phyloP scores from a whole-genome alignment of 2,888 invertebrate genomes.

The Neoscelio sp. region DNA sequence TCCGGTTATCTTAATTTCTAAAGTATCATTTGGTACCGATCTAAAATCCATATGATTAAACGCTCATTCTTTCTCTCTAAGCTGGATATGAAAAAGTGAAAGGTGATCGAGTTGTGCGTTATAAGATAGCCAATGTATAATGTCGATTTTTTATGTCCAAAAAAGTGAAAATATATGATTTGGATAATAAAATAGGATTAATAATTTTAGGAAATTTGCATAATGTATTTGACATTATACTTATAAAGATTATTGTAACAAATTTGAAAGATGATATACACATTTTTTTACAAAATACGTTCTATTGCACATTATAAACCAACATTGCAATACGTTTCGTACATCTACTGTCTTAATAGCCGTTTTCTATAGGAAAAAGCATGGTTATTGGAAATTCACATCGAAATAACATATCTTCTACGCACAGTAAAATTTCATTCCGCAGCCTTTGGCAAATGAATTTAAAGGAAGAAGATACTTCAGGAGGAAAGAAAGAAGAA shows the following conservation, averaged over 20 bases:
- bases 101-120: constrained; percentile 19
- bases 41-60: constrained; percentile 14
- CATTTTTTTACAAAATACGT: no score
- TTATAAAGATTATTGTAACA: no score
- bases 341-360: no score
- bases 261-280: no score
- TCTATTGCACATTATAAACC: no score
- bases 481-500: constrained; percentile 16
- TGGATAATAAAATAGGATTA: no score
- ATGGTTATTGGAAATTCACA: no score
- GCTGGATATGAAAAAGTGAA: constrained; percentile 50
- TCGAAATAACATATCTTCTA: no score
- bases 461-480: constrained; percentile 16
- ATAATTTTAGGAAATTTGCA: no score
- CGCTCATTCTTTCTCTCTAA: constrained; percentile 26
- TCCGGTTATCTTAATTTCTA: constrained; percentile 50
- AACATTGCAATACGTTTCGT: no score
- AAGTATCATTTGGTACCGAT: constrained; percentile 18
- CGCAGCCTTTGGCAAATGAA: constrained; percentile 5
- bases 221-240: no score
- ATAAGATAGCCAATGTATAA: neutral
- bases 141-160: neutral
- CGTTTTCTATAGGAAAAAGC: no score
- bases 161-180: neutral
- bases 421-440: constrained; percentile 5